These are phyloP conservation scores for Tenthredo distinguenda DNA, from an alignment of 2,888 invertebrate species.

Conservation along the genomic window DNA sequence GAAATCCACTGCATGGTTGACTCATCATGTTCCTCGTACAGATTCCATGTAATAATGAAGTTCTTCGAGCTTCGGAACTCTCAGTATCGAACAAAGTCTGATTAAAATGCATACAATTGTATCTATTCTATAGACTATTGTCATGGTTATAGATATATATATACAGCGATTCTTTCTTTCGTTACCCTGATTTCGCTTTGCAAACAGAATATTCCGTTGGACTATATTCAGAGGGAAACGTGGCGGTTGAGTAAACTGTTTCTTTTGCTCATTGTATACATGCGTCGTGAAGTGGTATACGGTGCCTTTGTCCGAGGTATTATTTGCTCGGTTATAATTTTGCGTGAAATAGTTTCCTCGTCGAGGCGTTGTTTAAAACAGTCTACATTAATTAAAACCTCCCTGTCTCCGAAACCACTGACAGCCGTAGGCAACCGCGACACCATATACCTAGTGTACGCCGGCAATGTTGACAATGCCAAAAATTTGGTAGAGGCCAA, in stretches of 20 bases:
- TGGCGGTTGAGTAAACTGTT: neutral
- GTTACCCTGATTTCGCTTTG: neutral
- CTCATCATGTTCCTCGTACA: neutral
- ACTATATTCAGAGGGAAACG: neutral
- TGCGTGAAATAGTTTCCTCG: conserved; percentile 23
- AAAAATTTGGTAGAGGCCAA: neutral
- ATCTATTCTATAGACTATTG: neutral
- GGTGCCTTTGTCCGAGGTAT: neutral
- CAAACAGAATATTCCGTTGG: neutral
- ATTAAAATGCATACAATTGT: neutral
- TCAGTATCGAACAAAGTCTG: neutral
- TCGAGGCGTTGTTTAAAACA: conserved; percentile 15
- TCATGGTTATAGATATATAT: neutral
- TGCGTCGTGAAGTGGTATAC: neutral
- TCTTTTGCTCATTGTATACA: neutral
- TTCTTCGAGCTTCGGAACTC: neutral
- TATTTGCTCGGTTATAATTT: conserved; percentile 27
- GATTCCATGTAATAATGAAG: neutral
- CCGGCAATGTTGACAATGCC: conserved; percentile 24
- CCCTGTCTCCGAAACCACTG: neutral
- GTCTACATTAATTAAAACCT: conserved; percentile 29
- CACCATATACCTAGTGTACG: neutral
- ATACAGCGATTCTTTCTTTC: neutral
- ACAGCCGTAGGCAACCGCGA: neutral
- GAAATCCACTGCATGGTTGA: too few relatives aligned